Conservation (phyloP, 2,113 vertebrate species). For the Corythaixoides concolor region DNA sequence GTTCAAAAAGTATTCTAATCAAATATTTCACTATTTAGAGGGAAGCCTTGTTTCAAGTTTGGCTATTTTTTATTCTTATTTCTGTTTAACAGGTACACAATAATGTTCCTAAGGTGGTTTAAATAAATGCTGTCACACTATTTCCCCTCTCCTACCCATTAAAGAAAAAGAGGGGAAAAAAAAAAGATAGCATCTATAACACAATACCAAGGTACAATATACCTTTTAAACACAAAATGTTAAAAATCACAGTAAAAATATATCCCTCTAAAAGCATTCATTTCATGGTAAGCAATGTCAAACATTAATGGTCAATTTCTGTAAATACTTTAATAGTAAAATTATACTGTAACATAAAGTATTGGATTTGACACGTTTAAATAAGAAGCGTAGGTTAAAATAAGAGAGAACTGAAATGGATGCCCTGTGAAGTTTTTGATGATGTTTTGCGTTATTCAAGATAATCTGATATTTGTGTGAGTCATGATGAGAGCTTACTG, state of each 20-base stretch:
- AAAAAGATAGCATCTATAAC: neutral
- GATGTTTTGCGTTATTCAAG: neutral
- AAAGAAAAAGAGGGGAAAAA: neutral
- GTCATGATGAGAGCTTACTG: constrained; percentile 2
- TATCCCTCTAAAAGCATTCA: neutral
- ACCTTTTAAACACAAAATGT: neutral
- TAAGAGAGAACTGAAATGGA: neutral
- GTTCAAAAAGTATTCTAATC: neutral
- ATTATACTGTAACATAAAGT: neutral
- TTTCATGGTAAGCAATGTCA: neutral
- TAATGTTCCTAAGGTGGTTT: neutral
- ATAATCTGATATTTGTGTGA: neutral
- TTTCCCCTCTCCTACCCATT: neutral
- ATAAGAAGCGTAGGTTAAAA: neutral
- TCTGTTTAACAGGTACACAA: neutral
- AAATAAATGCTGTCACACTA: neutral
- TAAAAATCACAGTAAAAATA: neutral
- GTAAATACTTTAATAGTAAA: neutral
- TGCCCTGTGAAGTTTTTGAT: neutral
- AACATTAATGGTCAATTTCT: neutral
- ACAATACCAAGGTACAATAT: neutral
- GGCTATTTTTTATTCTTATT: neutral
- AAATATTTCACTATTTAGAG: neutral
- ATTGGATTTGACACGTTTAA: neutral
- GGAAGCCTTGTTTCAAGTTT: neutral